Evolutionary conservation across 2,797 vertebrate genomes (phyloP), one percentile per base, ranked within the genome.

Genomic region (Carduelis carduelis): DNA sequence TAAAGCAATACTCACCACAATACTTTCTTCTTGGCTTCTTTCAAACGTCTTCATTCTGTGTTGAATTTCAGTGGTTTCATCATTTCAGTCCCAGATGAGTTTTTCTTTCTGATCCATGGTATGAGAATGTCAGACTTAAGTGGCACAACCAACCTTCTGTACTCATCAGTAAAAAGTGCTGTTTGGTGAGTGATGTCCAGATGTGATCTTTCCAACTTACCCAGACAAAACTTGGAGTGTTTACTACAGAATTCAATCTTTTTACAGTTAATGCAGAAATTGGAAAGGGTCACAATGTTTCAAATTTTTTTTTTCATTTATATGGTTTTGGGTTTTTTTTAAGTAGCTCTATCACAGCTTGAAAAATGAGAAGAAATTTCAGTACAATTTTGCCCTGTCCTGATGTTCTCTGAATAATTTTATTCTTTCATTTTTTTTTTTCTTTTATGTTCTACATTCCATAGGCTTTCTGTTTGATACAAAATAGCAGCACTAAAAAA

Each of bases 251-350:
- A 57, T 65, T 71, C 20, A 65, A 11, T 28, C 8, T 32, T 56
- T 75, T 53, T 71, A 44, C 26, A 78, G 19, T 23, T 65, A 83
- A 55, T 56, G 34, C 6, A 53, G n/a, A 49, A 8, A 28, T 47
- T 61, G 16, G 4, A 65, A 44, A 44, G 6, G 9, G 9, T 59
- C 70, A 32, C 3, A 46, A 14, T 7, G 15, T 37, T 65, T 49
- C 3, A 3, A 1, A 0, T 11, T 50, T 49, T 53, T 76, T 76
- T 83, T 82, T 79, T 8, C 24, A 30, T 6, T 39, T 76, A 21
- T 1, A 0, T 60, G 27, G 8, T 19, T 47, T 47, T 17, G 3
- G 2, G 0, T 6, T 63, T 74, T 24, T 60, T 56, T 53, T n/a
- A 70, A 64, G 21, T 43, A 69, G 6, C 12, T 71, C 24, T 44